Evolutionary conservation across 2,888 invertebrate species (phyloP).

Genomic region (Agonopterix alstromeriana): DNA sequence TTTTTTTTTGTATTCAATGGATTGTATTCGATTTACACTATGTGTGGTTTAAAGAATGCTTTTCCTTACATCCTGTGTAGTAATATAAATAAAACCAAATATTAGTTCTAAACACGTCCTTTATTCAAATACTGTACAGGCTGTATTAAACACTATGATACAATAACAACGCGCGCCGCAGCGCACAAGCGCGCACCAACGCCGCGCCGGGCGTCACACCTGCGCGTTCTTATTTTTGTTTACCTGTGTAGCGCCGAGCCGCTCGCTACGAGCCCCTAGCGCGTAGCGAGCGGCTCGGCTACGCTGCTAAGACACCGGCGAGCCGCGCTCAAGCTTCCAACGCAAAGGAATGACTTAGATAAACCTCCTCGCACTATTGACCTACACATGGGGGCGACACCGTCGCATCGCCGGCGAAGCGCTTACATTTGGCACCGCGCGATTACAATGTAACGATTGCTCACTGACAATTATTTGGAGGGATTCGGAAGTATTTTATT

Average conservation of each 20-base stretch:
- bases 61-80: too few species aligned
- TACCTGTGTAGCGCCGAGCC: not conserved
- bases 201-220: slow-evolving; percentile 6
- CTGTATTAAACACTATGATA: slow-evolving; percentile 48
- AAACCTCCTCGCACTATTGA: slow-evolving; percentile 25
- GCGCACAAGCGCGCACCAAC: slow-evolving; percentile 3
- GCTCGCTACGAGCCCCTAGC: not conserved
- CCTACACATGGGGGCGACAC: not conserved
- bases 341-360: slow-evolving; percentile 60
- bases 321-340: slow-evolving; percentile 30
- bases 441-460: slow-evolving; percentile 16
- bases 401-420: slow-evolving; percentile 4
- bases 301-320: slow-evolving; percentile 8
- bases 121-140: slow-evolving; percentile 72
- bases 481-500: slow-evolving; percentile 29
- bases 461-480: slow-evolving; percentile 23
- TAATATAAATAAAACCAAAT: slow-evolving; percentile 11
- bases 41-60: too few species aligned
- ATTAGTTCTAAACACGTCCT: slow-evolving; percentile 62
- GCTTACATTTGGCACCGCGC: slow-evolving; percentile 24
- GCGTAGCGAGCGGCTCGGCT: slow-evolving; percentile 4
- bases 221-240: slow-evolving; percentile 14
- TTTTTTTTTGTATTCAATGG: too few species aligned
- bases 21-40: too few species aligned
- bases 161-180: slow-evolving; percentile 34